phyloP scores from a whole-genome alignment of 1,140 invertebrate genomes.

The Drosophila hydei region DNA sequence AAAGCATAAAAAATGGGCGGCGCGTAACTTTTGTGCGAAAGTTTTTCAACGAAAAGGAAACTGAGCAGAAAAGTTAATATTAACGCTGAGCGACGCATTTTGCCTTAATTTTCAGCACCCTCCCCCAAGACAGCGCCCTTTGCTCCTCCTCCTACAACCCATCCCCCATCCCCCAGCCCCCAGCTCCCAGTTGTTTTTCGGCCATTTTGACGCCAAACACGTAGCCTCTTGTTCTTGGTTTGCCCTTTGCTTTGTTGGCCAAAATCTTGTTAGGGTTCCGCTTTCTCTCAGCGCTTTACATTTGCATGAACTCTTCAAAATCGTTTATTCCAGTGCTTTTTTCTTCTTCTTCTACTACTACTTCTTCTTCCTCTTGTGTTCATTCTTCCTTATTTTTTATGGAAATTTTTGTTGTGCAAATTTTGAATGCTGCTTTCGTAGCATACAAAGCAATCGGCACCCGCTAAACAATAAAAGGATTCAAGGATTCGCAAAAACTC shows the following conservation, averaged over 20 bases:
- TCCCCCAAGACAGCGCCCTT: not conserved
- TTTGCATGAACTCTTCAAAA: conserved; percentile 71
- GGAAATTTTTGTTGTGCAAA: conserved; percentile 50
- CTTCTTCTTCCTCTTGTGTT: not conserved
- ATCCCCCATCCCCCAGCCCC: not conserved
- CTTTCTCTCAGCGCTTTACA: conserved; percentile 63
- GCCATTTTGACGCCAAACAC: conserved; percentile 78
- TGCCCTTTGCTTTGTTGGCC: conserved; percentile 58
- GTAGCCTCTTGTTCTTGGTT: conserved; percentile 53
- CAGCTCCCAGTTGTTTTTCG: conserved; percentile 29
- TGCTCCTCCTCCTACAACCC: too few species aligned
- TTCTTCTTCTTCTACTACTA: not conserved
- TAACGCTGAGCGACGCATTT: conserved; percentile 75
- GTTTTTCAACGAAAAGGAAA: conserved; percentile 67
- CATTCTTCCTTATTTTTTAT: conserved; percentile 16
- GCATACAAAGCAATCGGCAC: conserved; percentile 68
- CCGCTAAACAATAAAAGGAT: conserved; percentile 49
- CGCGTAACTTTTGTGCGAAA: conserved; percentile 57
- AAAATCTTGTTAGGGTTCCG: conserved; percentile 72
- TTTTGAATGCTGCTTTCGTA: conserved; percentile 38
- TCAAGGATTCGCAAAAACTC: conserved; percentile 13
- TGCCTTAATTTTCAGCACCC: conserved; percentile 62
- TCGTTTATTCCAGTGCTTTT: conserved; percentile 36
- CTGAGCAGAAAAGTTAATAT: conserved; percentile 80
- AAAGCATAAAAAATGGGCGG: conserved; percentile 55